Evolutionary conservation across 2,113 vertebrate genomes (phyloP).

Genomic region (Haemorhous mexicanus): DNA sequence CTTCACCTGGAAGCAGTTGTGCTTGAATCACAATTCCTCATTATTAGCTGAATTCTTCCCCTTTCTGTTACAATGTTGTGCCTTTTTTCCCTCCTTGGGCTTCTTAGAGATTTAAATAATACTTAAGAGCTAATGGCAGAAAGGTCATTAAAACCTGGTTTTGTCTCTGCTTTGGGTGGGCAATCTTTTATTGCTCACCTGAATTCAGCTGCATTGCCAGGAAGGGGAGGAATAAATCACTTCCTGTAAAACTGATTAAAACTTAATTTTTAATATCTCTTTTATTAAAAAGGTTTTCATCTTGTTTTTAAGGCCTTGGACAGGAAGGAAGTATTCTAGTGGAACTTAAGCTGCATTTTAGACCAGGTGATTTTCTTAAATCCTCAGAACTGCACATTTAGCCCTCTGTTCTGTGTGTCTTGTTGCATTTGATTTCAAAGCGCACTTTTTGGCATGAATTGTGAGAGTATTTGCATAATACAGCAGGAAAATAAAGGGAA

Average conservation of each 20-base stretch:
- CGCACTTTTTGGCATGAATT: background rate
- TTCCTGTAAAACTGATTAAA: background rate
- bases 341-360: background rate
- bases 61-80: background rate
- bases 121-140: background rate
- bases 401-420: background rate
- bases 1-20: conserved; percentile 1
- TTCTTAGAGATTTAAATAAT: conserved; percentile 8
- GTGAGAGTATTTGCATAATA: conserved; percentile 12
- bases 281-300: background rate
- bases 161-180: background rate
- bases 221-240: background rate
- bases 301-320: background rate
- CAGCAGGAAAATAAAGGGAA: conserved; percentile 28
- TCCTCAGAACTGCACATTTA: background rate
- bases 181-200: background rate
- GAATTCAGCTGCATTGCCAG: background rate
- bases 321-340: background rate
- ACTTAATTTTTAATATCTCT: background rate
- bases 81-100: background rate
- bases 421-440: conserved; percentile 28
- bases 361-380: conserved; percentile 1
- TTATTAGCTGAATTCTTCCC: background rate
- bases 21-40: background rate
- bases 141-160: background rate